Evolutionary conservation across 2,888 invertebrate species (phyloP).

Genomic region (Chymomyza amoena): DNA sequence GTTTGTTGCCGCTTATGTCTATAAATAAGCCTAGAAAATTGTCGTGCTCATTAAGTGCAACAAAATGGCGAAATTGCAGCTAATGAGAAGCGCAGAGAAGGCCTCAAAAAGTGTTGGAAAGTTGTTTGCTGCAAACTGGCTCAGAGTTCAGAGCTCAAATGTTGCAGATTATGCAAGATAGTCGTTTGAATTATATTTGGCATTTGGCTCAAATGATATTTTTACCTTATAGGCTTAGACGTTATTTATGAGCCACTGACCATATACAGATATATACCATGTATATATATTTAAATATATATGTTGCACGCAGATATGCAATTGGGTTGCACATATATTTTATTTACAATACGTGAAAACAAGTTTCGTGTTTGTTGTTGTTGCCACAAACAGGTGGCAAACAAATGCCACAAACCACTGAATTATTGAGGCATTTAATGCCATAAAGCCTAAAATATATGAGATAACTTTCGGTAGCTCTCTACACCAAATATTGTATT

Average conservation of each 20-base stretch:
- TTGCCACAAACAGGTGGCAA: conserved; percentile 40
- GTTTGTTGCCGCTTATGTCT: conserved; percentile 6
- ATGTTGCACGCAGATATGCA: conserved; percentile 18
- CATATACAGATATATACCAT: background rate
- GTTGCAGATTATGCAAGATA: background rate
- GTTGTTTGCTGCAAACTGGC: background rate
- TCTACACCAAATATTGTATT: background rate
- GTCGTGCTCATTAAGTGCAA: conserved; percentile 27
- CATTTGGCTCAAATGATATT: background rate
- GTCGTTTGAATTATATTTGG: background rate
- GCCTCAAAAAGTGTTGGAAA: conserved; percentile 16
- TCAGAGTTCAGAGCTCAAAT: background rate
- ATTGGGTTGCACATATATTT: conserved; percentile 2
- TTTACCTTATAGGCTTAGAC: background rate
- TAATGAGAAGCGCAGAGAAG: conserved; percentile 55
- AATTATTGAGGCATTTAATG: conserved; percentile 59
- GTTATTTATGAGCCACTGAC: background rate
- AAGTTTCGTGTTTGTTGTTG: conserved; percentile 2
- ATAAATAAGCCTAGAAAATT: conserved; percentile 33
- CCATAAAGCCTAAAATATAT: conserved; percentile 60
- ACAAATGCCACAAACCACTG: conserved; percentile 27
- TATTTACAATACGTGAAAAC: conserved; percentile 49
- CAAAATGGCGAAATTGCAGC: conserved; percentile 10
- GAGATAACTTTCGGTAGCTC: conserved; percentile 38
- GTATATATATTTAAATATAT: conserved; percentile 10